phyloP scores from a whole-genome alignment of 1,140 invertebrate species.

The Drosophila orena region DNA sequence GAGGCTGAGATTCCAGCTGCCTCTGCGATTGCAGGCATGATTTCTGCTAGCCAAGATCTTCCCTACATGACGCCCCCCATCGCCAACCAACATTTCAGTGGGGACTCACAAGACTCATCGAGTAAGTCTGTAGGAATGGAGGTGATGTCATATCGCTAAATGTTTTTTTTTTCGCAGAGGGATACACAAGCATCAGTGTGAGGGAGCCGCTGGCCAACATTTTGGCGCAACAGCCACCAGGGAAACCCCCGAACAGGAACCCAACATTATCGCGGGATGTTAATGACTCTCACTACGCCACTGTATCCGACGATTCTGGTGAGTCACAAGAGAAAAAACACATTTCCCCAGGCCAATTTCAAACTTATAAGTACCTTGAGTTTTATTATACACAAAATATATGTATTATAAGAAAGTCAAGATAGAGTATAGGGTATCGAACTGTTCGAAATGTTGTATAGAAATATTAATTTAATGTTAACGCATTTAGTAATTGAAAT shows the following conservation, averaged over 20 bases:
- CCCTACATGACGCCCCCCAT: constrained; percentile 95
- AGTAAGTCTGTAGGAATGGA: constrained; percentile 86
- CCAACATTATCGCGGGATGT: constrained; percentile 84
- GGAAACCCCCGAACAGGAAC: constrained; percentile 80
- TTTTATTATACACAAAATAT: neutral
- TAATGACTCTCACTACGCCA: constrained; percentile 90
- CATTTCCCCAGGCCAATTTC: too few species aligned
- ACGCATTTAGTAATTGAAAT: neutral
- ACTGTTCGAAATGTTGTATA: too few species aligned
- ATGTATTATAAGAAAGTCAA: too few species aligned
- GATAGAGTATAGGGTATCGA: too few species aligned
- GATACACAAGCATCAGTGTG: constrained; percentile 96
- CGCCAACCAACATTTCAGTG: constrained; percentile 89
- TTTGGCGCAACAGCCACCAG: constrained; percentile 86
- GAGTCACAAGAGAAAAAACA: constrained; percentile 11
- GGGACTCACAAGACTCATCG: constrained; percentile 93
- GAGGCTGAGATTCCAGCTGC: constrained; percentile 89
- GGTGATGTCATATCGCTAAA: neutral
- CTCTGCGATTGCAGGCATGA: constrained; percentile 92
- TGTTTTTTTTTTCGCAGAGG: constrained; percentile 87
- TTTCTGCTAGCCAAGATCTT: constrained; percentile 94
- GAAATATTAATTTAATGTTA: neutral
- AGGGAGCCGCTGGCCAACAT: constrained; percentile 93
- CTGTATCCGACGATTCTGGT: constrained; percentile 94
- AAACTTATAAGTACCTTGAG: neutral